These are phyloP conservation scores for Dynastes grantii DNA, from an alignment of 2,888 invertebrate genomes.

Conservation along the genomic window DNA sequence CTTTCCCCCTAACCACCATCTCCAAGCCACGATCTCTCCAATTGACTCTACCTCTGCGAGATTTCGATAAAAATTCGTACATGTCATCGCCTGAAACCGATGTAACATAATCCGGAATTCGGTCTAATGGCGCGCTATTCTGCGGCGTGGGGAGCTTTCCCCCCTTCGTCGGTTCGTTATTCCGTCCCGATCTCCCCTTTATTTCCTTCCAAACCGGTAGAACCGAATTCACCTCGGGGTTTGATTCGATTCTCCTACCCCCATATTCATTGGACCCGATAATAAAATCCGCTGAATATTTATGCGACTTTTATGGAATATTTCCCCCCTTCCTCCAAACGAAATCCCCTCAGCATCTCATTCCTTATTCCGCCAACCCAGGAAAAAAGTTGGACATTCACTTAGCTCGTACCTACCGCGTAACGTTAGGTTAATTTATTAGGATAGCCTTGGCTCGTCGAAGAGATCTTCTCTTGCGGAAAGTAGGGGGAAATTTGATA, in stretches of 20 bases:
- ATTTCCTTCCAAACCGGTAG: background rate
- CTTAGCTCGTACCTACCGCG: slow-evolving; percentile 14
- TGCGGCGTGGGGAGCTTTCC: background rate
- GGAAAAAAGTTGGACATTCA: slow-evolving; percentile 11
- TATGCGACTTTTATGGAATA: slow-evolving; percentile 40
- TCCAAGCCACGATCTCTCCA: slow-evolving; percentile 41
- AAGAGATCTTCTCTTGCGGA: background rate
- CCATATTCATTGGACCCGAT: slow-evolving; percentile 49
- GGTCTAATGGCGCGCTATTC: slow-evolving; percentile 54
- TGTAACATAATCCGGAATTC: slow-evolving; percentile 58
- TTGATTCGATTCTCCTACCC: slow-evolving; percentile 42
- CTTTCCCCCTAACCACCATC: background rate
- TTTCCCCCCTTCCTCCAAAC: slow-evolving; percentile 1
- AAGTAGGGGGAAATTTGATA: background rate
- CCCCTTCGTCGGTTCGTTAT: background rate
- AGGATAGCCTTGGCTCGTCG: background rate
- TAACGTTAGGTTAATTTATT: slow-evolving; percentile 37
- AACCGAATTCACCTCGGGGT: background rate
- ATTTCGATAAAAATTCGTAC: slow-evolving; percentile 59
- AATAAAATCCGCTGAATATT: slow-evolving; percentile 52
- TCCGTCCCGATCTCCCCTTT: background rate
- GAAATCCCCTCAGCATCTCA: background rate
- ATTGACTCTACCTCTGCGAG: slow-evolving; percentile 59
- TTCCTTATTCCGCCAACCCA: too few relatives aligned
- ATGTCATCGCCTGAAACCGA: slow-evolving; percentile 59